Evolutionary conservation across 2,888 invertebrate species (phyloP).

Genomic region (Autographa pulchrina): DNA sequence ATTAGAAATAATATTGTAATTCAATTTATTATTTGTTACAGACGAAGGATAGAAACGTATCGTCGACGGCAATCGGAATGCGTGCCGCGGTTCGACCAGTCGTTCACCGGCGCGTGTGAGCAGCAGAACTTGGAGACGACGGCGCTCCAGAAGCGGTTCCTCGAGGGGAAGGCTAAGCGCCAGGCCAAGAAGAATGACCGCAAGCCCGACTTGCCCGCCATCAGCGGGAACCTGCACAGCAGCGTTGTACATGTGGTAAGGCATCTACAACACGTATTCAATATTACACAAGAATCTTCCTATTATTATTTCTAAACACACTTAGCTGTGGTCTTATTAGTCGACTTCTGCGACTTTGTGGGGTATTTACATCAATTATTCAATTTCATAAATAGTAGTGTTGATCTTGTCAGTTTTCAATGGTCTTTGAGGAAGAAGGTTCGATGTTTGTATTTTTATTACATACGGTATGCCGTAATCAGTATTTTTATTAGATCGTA

Average conservation of each 20-base stretch:
- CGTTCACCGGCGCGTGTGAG: constrained; percentile 96
- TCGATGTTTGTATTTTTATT: too few relatives aligned
- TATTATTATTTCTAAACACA: background rate
- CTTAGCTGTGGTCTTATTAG: background rate
- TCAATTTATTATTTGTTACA: constrained; percentile 73
- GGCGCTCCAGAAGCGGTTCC: constrained; percentile 95
- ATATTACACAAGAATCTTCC: background rate
- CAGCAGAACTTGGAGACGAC: constrained; percentile 97
- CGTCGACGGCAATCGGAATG: constrained; percentile 95
- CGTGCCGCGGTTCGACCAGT: constrained; percentile 96
- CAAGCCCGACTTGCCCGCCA: constrained; percentile 84
- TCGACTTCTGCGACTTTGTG: background rate
- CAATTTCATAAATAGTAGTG: background rate
- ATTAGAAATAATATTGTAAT: constrained; percentile 17
- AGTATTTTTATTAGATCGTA: too few relatives aligned
- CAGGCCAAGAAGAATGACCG: constrained; percentile 94
- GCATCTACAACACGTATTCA: background rate
- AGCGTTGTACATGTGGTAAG: constrained; percentile 92
- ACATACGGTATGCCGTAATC: too few relatives aligned
- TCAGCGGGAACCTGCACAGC: constrained; percentile 90
- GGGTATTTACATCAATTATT: background rate
- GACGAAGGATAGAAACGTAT: constrained; percentile 96
- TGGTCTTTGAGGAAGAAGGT: too few relatives aligned
- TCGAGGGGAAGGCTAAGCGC: constrained; percentile 97
- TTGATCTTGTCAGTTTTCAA: background rate